These are phyloP conservation scores for Griposia aprilina DNA, from an alignment of 2,888 invertebrate genomes.

Conservation along the genomic window DNA sequence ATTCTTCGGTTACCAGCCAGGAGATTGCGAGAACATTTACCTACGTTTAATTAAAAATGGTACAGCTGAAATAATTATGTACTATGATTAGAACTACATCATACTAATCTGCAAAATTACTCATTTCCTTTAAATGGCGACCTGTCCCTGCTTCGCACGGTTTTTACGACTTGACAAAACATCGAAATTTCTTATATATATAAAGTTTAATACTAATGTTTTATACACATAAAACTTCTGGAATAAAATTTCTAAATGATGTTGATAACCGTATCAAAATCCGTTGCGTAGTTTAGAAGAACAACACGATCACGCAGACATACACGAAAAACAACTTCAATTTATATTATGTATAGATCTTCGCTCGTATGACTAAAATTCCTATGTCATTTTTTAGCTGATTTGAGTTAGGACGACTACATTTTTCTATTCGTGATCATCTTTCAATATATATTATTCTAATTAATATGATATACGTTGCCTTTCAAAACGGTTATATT, in stretches of 20 bases:
- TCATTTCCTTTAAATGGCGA: background rate
- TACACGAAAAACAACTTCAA: background rate
- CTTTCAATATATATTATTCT: too few species aligned
- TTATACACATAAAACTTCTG: background rate
- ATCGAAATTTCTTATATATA: background rate
- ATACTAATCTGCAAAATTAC: background rate
- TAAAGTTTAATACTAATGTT: background rate
- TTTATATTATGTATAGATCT: background rate
- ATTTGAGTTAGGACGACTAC: too few species aligned
- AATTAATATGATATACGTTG: too few species aligned
- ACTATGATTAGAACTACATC: background rate
- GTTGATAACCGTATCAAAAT: background rate
- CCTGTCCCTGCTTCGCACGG: background rate
- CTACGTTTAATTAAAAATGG: background rate
- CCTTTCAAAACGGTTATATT: too few species aligned
- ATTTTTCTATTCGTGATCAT: too few species aligned
- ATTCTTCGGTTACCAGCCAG: background rate
- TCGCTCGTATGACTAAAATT: too few species aligned
- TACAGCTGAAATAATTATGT: background rate
- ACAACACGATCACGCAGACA: background rate
- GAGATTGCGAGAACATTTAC: background rate
- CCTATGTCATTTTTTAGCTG: too few species aligned
- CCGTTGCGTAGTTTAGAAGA: background rate
- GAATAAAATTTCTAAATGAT: background rate
- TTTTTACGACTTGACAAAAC: background rate